Evolutionary conservation across 2,113 vertebrate species (phyloP).

Genomic region (Xerus inauris): DNA sequence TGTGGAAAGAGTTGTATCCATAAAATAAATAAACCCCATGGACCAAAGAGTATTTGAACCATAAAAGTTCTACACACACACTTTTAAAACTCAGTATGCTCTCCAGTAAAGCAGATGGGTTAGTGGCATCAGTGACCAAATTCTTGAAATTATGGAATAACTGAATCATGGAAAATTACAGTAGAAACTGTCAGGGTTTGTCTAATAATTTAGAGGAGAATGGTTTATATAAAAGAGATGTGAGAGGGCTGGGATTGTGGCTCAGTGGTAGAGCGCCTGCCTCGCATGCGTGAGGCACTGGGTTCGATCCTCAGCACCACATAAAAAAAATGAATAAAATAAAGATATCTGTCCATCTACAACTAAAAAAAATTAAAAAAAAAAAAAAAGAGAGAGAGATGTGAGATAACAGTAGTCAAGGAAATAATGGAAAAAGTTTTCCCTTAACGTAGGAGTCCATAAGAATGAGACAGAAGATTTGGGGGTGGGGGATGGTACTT

Average conservation of each 20-base stretch:
- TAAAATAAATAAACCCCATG: neutral
- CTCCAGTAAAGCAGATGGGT: neutral
- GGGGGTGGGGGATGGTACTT: neutral
- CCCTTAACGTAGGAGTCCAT: neutral
- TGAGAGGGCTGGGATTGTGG: too few species aligned
- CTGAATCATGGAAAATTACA: neutral
- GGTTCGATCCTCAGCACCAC: too few species aligned
- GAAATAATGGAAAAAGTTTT: neutral
- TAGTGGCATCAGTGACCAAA: neutral
- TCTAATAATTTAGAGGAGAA: neutral
- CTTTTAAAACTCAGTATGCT: neutral
- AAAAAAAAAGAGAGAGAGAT: neutral
- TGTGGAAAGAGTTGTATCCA: neutral
- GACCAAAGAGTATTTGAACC: neutral
- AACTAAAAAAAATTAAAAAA: too few species aligned
- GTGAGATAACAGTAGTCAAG: neutral
- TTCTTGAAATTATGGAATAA: neutral
- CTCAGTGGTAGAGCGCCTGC: too few species aligned
- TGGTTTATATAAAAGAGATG: neutral
- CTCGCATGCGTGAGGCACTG: too few species aligned
- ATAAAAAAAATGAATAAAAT: too few species aligned
- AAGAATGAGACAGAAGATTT: neutral
- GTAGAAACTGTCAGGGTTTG: neutral
- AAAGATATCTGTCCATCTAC: too few species aligned
- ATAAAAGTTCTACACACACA: neutral